Evolutionary conservation across 2,888 invertebrate genomes (phyloP).

Genomic region (Catocala nupta): DNA sequence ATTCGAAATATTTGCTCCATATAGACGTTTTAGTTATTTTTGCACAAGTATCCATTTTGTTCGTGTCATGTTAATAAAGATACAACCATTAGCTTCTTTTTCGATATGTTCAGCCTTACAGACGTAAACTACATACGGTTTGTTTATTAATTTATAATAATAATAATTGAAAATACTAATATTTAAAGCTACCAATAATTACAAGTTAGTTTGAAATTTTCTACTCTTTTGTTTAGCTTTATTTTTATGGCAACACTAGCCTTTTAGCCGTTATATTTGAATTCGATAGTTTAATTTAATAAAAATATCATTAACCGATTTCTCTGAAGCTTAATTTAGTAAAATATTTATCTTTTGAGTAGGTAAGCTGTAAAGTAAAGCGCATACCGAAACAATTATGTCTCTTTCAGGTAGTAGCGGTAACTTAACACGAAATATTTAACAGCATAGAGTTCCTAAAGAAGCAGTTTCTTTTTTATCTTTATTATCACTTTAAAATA

Average conservation of each 20-base stretch:
- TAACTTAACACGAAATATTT: no score
- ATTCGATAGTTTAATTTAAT: background rate
- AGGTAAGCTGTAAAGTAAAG: no score
- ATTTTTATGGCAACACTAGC: conserved; percentile 31
- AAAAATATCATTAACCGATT: no score
- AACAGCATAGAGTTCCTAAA: no score
- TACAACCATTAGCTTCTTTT: conserved; percentile 58
- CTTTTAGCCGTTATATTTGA: background rate
- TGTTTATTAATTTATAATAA: conserved; percentile 31
- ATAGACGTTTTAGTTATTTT: no score
- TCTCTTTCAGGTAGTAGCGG: no score
- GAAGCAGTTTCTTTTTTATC: no score
- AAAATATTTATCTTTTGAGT: no score
- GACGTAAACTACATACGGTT: conserved; percentile 44
- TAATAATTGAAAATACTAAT: conserved; percentile 47
- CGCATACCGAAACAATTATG: no score
- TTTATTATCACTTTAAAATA: no score
- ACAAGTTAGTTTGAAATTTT: conserved; percentile 32
- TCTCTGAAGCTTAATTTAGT: no score
- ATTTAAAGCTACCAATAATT: conserved; percentile 48
- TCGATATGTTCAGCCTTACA: conserved; percentile 67
- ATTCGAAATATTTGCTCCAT: no score
- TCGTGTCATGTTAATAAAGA: conserved; percentile 16
- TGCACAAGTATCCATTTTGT: background rate
- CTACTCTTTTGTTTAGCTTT: conserved; percentile 29